Evolutionary conservation across 2,797 vertebrate species (phyloP).

Genomic region (Acipenser transmontanus): DNA sequence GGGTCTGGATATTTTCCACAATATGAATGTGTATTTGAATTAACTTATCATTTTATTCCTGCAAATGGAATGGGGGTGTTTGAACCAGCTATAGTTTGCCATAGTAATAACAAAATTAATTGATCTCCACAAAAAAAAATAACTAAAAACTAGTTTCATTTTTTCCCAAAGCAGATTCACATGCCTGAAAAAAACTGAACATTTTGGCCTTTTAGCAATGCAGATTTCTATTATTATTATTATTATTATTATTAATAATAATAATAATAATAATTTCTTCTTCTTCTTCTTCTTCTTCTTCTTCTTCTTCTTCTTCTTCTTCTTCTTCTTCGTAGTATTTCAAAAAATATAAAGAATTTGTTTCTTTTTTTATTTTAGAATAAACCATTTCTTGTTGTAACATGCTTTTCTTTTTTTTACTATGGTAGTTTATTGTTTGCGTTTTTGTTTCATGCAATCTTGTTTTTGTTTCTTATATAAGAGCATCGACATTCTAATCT

Average conservation of each 20-base stretch:
- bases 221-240: slow-evolving; percentile 60
- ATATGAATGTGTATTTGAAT: neutral
- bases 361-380: slow-evolving; percentile 67
- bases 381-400: slow-evolving; percentile 63
- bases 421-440: slow-evolving; percentile 66
- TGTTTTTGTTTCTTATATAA: slow-evolving; percentile 49
- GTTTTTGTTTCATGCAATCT: slow-evolving; percentile 68
- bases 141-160: slow-evolving; percentile 22
- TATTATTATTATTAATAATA: slow-evolving; percentile 68
- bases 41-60: neutral
- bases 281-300: slow-evolving; percentile 33
- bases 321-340: slow-evolving; percentile 51
- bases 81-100: neutral
- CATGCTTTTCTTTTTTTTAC: slow-evolving; percentile 73
- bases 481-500: slow-evolving; percentile 54
- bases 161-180: neutral
- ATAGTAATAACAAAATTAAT: no score
- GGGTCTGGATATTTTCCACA: neutral
- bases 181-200: slow-evolving; percentile 42
- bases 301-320: no score
- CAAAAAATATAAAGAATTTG: slow-evolving; percentile 76
- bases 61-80: neutral
- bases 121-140: slow-evolving; percentile 5
- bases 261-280: no score
- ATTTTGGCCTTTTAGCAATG: slow-evolving; percentile 72